Conservation (phyloP, 1,140 invertebrate species). For the Drosophila ohnishii region DNA sequence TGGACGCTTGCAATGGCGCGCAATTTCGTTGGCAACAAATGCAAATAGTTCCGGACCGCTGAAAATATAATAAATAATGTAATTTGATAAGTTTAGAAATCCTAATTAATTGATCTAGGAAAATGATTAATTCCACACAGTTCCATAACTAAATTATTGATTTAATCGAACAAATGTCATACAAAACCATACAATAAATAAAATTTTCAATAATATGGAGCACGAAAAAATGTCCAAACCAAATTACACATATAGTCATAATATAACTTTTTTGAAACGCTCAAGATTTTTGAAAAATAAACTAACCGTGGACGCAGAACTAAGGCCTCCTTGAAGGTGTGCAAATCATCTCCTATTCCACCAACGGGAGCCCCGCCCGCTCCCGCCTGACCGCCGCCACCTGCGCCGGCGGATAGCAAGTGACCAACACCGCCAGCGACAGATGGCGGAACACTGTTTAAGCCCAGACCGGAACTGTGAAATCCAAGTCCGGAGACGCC, state of each 20-base stretch:
- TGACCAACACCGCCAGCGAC: constrained; percentile 43
- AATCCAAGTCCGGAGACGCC: constrained; percentile 52
- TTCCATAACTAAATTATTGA: neutral
- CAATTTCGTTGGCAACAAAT: constrained; percentile 91
- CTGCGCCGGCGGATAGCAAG: constrained; percentile 42
- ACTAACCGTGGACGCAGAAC: constrained; percentile 85
- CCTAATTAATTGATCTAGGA: neutral
- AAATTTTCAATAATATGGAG: too few relatives aligned
- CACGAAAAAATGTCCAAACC: too few relatives aligned
- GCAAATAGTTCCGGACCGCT: constrained; percentile 87
- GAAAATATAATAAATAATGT: constrained; percentile 46
- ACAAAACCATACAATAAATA: too few relatives aligned
- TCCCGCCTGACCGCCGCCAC: constrained; percentile 25
- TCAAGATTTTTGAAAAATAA: neutral
- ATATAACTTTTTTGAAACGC: too few relatives aligned
- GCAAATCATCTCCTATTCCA: constrained; percentile 85
- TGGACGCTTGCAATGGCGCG: constrained; percentile 89
- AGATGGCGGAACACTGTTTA: constrained; percentile 40
- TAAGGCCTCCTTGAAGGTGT: constrained; percentile 91
- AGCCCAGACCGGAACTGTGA: constrained; percentile 50
- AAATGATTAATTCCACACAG: neutral
- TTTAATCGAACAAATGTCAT: neutral
- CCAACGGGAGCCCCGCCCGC: constrained; percentile 19
- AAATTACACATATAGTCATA: too few relatives aligned
- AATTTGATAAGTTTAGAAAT: too few relatives aligned